A percentile compares a stretch with the other conserved stretches of the same genome.
Evolutionary conservation across 2,113 vertebrate species (phyloP).

Genomic region (Zootoca vivipara): DNA sequence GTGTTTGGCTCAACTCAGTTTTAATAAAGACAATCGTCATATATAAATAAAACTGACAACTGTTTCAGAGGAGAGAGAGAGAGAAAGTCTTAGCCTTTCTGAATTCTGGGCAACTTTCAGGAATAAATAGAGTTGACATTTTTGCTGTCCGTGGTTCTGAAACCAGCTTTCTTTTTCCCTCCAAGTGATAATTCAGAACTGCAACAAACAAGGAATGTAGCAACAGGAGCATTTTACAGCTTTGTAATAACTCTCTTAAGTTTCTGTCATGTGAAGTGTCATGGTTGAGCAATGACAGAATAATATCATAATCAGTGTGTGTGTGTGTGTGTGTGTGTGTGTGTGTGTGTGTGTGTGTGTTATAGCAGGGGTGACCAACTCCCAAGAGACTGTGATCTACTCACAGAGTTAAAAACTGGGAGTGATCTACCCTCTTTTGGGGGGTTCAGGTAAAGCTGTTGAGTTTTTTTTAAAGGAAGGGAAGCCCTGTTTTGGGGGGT

Average conservation of each 20-base stretch:
- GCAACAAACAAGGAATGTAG: neutral
- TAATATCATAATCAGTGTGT: neutral
- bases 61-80: neutral
- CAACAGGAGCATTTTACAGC: slow-evolving; percentile 2
- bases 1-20: neutral
- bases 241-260: neutral
- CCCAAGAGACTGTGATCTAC: no score
- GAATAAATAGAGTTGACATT: slow-evolving; percentile 11
- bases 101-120: neutral
- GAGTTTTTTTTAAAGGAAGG: no score
- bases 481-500: no score
- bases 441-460: no score
- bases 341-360: no score
- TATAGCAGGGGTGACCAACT: no score
- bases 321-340: no score
- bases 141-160: neutral
- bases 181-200: neutral
- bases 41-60: neutral
- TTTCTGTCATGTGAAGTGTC: neutral
- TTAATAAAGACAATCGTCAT: neutral
- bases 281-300: neutral
- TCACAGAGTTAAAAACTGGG: no score
- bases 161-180: neutral
- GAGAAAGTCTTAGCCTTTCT: neutral
- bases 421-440: no score